These are phyloP conservation scores for Tamandua tetradactyla DNA, from an alignment of 2,797 vertebrate species.

Conservation along the genomic window DNA sequence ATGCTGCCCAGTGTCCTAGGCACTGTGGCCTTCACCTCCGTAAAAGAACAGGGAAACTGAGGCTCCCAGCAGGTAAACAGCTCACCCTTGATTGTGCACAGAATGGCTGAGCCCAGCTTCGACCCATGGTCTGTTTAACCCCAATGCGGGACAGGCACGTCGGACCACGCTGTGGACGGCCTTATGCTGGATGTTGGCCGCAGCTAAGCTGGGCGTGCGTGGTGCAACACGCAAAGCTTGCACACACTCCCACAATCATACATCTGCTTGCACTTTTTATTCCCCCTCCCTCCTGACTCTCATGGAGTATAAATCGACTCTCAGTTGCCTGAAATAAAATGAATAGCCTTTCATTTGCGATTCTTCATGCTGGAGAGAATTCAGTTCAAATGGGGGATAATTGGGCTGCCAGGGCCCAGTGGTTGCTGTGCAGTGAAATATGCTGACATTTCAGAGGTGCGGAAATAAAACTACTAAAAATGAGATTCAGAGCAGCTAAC, in stretches of 20 bases:
- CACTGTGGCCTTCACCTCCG: accelerated
- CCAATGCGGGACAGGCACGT: accelerated
- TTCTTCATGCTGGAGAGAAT: background rate
- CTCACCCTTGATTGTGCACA: accelerated
- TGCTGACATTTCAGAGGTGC: background rate
- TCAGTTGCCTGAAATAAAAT: background rate
- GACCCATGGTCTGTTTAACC: accelerated
- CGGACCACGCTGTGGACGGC: too few species aligned
- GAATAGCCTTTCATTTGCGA: accelerated
- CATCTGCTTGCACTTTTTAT: accelerated
- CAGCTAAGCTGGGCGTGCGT: accelerated
- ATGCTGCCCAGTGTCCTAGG: accelerated
- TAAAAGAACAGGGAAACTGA: background rate
- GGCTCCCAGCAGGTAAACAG: background rate
- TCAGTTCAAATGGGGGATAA: background rate
- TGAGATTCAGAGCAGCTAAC: background rate
- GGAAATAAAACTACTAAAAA: background rate
- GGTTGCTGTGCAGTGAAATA: accelerated
- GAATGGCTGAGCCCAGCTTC: background rate
- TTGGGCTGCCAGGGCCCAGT: background rate
- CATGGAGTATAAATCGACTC: accelerated
- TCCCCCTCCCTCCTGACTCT: background rate
- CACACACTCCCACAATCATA: background rate
- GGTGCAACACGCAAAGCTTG: accelerated
- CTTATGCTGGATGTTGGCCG: too few species aligned